These are phyloP conservation scores for Tribolium freemani DNA, from an alignment of 2,888 invertebrate genomes.

Conservation along the genomic window DNA sequence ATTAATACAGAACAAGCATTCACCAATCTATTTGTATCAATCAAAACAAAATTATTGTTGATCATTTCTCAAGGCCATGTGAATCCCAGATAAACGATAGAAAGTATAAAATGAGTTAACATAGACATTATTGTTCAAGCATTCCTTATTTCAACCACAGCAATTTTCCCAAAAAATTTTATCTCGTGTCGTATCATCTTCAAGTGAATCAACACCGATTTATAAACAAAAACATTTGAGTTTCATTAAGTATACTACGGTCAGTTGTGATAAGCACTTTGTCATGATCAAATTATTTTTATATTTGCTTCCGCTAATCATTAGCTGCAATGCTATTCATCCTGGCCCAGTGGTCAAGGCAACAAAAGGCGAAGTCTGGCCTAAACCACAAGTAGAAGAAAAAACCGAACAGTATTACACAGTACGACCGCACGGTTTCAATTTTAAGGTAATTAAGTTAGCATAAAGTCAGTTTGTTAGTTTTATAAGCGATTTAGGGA, in stretches of 20 bases:
- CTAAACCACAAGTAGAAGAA: slow-evolving; percentile 72
- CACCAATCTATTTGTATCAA: too few relatives aligned
- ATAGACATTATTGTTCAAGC: neutral
- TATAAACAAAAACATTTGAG: neutral
- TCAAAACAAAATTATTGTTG: too few relatives aligned
- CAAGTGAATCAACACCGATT: neutral
- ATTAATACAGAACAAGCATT: too few relatives aligned
- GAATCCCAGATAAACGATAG: too few relatives aligned
- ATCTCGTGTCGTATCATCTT: neutral
- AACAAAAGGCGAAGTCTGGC: slow-evolving; percentile 79
- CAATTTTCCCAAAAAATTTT: neutral
- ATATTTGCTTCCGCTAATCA: neutral
- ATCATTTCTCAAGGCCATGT: too few relatives aligned
- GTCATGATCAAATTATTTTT: neutral
- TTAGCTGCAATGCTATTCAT: slow-evolving; percentile 46
- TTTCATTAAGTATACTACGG: neutral
- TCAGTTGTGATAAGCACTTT: neutral
- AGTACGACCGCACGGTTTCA: slow-evolving; percentile 69
- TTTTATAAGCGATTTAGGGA: neutral
- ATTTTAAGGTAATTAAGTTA: slow-evolving; percentile 67
- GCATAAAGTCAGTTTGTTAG: neutral
- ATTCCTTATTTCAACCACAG: neutral
- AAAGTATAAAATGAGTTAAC: too few relatives aligned
- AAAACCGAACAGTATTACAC: slow-evolving; percentile 67
- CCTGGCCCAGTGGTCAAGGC: slow-evolving; percentile 70